phyloP scores from a whole-genome alignment of 2,797 vertebrate genomes.

The Scolopax rusticola region DNA sequence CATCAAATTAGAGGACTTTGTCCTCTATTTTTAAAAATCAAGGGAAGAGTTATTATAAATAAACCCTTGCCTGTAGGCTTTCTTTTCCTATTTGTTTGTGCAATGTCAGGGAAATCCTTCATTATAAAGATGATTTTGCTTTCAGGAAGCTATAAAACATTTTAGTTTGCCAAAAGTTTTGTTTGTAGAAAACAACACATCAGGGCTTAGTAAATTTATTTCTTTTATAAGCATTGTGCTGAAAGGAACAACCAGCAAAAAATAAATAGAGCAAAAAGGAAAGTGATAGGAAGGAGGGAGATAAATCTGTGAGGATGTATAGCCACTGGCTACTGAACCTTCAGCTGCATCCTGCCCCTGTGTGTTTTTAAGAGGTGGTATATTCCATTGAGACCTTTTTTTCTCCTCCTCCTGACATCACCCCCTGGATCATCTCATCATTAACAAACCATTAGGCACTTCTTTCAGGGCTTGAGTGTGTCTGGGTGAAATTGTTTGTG shows the following conservation, averaged over 20 bases:
- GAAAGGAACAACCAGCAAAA: background rate
- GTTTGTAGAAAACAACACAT: constrained; percentile 12
- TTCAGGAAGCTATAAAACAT: constrained; percentile 32
- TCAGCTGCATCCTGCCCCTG: background rate
- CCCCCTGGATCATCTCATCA: background rate
- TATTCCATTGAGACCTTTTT: background rate
- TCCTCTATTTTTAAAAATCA: constrained; percentile 31
- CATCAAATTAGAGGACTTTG: constrained; percentile 1
- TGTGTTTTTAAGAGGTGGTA: background rate
- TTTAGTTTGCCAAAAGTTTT: constrained; percentile 28
- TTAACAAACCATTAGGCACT: background rate
- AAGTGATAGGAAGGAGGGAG: background rate
- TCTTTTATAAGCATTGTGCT: constrained; percentile 1
- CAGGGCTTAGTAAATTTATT: background rate
- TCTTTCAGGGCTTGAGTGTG: background rate
- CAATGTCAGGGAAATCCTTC: constrained; percentile 51
- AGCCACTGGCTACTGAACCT: background rate
- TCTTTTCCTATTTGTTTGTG: constrained; percentile 48
- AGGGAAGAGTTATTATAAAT: constrained; percentile 26
- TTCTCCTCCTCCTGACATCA: background rate
- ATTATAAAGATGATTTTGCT: constrained; percentile 54
- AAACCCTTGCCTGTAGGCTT: constrained; percentile 39
- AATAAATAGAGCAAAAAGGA: background rate
- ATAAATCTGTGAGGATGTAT: background rate
- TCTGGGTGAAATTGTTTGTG: background rate